phyloP scores from a whole-genome alignment of 2,888 invertebrate genomes.

The Ametastegia equiseti region DNA sequence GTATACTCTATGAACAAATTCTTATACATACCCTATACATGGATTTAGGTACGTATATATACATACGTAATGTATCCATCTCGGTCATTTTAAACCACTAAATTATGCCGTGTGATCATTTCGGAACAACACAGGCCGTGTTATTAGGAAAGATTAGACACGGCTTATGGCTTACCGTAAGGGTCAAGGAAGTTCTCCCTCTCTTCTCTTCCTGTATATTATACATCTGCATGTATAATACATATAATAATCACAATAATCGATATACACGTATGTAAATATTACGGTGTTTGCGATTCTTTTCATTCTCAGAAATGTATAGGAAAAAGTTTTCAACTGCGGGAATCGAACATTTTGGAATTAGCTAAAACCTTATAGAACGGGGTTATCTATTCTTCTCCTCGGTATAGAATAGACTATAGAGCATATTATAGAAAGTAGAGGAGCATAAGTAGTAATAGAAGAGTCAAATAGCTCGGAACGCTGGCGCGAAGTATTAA shows the following conservation, averaged over 20 bases:
- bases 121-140: not conserved
- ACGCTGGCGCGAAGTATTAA: not conserved
- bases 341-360: conserved; percentile 5
- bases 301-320: not conserved
- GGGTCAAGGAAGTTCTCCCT: conserved; percentile 10
- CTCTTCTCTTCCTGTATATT: not conserved
- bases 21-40: too few relatives aligned
- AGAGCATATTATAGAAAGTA: not conserved
- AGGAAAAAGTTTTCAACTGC: not conserved
- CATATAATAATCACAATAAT: too few relatives aligned
- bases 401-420: not conserved
- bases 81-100: too few relatives aligned
- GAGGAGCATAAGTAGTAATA: not conserved
- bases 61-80: too few relatives aligned
- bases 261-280: too few relatives aligned
- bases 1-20: too few relatives aligned
- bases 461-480: conserved; percentile 34
- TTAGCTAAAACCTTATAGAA: conserved; percentile 25
- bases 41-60: too few relatives aligned
- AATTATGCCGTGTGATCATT: not conserved
- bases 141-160: conserved; percentile 14
- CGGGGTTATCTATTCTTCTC: conserved; percentile 16
- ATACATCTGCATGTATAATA: not conserved
- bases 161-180: conserved; percentile 18
- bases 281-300: not conserved